phyloP scores from a whole-genome alignment of 2,113 vertebrate genomes.

The Pluvialis apricaria region DNA sequence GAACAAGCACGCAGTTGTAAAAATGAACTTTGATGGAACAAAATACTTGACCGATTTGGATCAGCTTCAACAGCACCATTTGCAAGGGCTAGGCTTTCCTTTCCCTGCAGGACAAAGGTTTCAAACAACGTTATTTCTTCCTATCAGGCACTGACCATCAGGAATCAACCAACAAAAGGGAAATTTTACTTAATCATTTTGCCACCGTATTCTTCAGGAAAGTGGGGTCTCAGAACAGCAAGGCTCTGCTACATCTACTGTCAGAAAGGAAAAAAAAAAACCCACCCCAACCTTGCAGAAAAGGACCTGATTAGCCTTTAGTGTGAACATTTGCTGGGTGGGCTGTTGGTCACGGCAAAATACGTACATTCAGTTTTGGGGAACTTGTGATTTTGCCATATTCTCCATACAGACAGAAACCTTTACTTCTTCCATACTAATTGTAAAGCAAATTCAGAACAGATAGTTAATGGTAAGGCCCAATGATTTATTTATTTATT shows the following conservation, averaged over 20 bases:
- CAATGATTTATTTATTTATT: conserved; percentile 77
- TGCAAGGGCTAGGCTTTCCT: not conserved
- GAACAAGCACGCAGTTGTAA: not conserved
- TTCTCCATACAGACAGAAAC: not conserved
- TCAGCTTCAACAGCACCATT: not conserved
- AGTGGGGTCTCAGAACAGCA: not conserved
- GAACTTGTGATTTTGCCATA: conserved; percentile 1
- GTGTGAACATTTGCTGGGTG: not conserved
- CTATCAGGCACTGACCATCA: not conserved
- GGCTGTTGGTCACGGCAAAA: not conserved
- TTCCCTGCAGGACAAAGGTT: not conserved
- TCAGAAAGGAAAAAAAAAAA: not conserved
- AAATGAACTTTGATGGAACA: not conserved
- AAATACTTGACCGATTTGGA: not conserved
- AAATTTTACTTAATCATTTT: not conserved
- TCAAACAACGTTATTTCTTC: not conserved
- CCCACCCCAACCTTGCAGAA: not conserved
- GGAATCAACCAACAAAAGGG: not conserved
- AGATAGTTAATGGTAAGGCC: conserved; percentile 81
- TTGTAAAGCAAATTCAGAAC: conserved; percentile 83
- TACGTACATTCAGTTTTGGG: not conserved
- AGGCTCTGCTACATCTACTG: not conserved
- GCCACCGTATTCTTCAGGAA: not conserved
- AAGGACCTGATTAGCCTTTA: not conserved
- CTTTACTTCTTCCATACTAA: not conserved